Evolutionary conservation across 2,113 vertebrate species (phyloP), one percentile per base, ranked within the genome.

Genomic region (Dendropsophus ebraccatus): DNA sequence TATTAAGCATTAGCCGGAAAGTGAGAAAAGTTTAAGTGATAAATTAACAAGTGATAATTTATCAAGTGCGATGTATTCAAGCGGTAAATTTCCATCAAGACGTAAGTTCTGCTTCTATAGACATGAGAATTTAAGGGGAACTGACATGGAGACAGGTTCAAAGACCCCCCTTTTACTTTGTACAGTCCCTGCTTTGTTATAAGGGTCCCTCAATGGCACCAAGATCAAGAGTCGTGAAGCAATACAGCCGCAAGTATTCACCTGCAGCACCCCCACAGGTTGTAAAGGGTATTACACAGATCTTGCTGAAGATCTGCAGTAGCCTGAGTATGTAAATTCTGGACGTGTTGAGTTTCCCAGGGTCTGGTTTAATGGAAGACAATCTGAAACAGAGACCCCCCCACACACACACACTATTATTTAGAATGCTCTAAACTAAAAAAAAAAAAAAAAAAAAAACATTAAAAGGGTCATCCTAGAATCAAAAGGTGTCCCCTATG

Each of bases 41-140:
- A 77, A 28, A 77, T 77, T 77, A 77, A 77, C 49, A 32, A 77
- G 74, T 52, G 49, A 77, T 77, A 77, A 77, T 77, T 77, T 77
- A 77, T 77, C 74, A 21, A 21, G 74, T 52, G 74, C 30, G 74
- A 77, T 17, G 28, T 54, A 11, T 54, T 77, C 49, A 50, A 52
- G 45, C 30, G 47, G n/a, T 28, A 75, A 21, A 75, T 49, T 75
- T 75, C 72, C 47, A 28, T 49, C 45, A 14, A 49, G 45, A 50
- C n/a, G 49, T 3, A 35, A 37, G 19, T 41, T 41, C 6, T 21
- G 2, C 41, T 6, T 14, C 70, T 47, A 47, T 47, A 74, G n/a
- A 47, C n/a, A 5, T 50, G 73, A 11, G 11, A 30, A 32, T 17
- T 13, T 28, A 32, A 32, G 14, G 32, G 28, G 13, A 67, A 67